A percentile compares a stretch with the other conserved stretches of the same genome.
These are phyloP conservation scores for Chaetura pelagica DNA, from an alignment of 2,113 vertebrate genomes.

Conservation along the genomic window DNA sequence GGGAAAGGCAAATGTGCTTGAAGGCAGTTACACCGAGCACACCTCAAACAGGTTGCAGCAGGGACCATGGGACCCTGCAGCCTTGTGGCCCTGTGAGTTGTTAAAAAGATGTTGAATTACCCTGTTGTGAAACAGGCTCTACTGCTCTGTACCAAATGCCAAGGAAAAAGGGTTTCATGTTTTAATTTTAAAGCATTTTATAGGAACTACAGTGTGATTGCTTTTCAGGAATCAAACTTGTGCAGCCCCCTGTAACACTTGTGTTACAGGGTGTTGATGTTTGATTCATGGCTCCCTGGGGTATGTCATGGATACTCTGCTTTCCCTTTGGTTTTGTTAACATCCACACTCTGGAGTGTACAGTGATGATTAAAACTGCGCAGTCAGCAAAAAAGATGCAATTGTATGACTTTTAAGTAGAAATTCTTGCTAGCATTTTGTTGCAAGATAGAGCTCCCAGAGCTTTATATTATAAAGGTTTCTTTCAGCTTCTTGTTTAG, in stretches of 20 bases:
- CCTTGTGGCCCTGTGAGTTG: background rate
- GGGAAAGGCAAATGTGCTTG: background rate
- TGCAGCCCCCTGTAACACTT: background rate
- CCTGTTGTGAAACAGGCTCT: background rate
- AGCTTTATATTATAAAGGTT: slow-evolving; percentile 65
- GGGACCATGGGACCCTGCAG: background rate
- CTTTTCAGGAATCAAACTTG: background rate
- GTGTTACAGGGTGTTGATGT: background rate
- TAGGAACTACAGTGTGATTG: background rate
- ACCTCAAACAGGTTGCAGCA: background rate
- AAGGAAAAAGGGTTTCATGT: background rate
- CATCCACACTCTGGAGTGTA: background rate
- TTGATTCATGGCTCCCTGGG: slow-evolving; percentile 14
- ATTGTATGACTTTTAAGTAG: slow-evolving; percentile 9
- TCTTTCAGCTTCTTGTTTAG: slow-evolving; percentile 73
- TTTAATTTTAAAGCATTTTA: background rate
- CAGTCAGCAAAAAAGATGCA: background rate
- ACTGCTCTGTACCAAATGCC: background rate
- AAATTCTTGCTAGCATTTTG: slow-evolving; percentile 50
- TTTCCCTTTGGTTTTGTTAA: slow-evolving; percentile 11
- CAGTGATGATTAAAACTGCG: background rate
- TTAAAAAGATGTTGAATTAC: background rate
- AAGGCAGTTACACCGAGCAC: background rate
- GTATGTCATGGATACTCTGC: background rate
- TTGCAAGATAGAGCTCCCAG: slow-evolving; percentile 50